phyloP scores from a whole-genome alignment of 2,888 invertebrate species.

The Zhuqinia jingwanae region DNA sequence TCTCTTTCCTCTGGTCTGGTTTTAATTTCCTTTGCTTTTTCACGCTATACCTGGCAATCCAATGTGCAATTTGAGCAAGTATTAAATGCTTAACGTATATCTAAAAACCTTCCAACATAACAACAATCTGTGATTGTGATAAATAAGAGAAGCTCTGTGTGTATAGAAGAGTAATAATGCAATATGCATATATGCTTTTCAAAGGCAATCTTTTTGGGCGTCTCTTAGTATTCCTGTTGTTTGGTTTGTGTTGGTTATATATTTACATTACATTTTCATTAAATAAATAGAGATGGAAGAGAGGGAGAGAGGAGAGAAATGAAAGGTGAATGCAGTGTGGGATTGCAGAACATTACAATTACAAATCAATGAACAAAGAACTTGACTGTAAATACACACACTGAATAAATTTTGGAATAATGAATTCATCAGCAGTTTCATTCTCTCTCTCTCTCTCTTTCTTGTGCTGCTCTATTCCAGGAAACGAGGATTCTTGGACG shows the following conservation, averaged over 20 bases:
- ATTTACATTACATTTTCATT: background rate
- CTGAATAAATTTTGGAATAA: conserved; percentile 45
- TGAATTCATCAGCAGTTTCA: conserved; percentile 37
- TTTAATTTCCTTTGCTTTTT: conserved; percentile 24
- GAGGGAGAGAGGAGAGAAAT: no score
- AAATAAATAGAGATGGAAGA: no score
- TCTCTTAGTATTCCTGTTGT: background rate
- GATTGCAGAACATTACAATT: conserved; percentile 47
- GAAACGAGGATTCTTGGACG: no score
- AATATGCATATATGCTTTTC: background rate
- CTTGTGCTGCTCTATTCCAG: background rate
- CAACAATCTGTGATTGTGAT: background rate
- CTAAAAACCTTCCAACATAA: background rate
- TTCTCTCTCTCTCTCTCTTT: background rate
- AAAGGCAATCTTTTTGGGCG: conserved; percentile 18
- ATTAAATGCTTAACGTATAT: background rate
- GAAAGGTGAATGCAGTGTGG: background rate
- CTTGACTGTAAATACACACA: conserved; percentile 2
- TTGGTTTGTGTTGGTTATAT: no score
- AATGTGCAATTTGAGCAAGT: background rate
- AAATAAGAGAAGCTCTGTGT: conserved; percentile 2
- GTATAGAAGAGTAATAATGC: background rate
- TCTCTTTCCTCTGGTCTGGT: background rate
- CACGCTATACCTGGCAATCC: background rate
- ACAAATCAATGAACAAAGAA: conserved; percentile 53